Evolutionary conservation across 1,140 invertebrate genomes (phyloP).

Genomic region (Pinna nobilis): DNA sequence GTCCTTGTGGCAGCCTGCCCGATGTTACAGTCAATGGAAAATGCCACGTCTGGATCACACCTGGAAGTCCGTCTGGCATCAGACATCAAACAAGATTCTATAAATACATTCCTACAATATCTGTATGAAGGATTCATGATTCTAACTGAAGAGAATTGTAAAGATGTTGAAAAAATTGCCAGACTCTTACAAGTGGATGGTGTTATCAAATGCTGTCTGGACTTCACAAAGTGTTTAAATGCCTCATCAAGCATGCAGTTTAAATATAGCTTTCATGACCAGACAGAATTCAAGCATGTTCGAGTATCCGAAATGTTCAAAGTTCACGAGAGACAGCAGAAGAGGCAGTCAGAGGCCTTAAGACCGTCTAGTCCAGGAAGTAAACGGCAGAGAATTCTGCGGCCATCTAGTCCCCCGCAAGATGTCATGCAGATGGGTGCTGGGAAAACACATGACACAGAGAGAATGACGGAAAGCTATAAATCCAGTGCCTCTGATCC

Average conservation of each 20-base stretch:
- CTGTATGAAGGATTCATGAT: slow-evolving; percentile 48
- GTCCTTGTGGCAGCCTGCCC: slow-evolving; percentile 46
- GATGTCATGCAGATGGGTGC: not conserved
- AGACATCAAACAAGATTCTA: slow-evolving; percentile 30
- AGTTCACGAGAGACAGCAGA: slow-evolving; percentile 22
- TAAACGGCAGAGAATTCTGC: slow-evolving; percentile 20
- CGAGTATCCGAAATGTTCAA: slow-evolving; percentile 20
- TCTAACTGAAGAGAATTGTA: slow-evolving; percentile 41
- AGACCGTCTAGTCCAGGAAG: slow-evolving; percentile 17
- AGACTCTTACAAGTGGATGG: slow-evolving; percentile 41
- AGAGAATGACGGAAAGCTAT: slow-evolving; percentile 30
- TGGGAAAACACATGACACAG: slow-evolving; percentile 20
- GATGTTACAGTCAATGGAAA: slow-evolving; percentile 42
- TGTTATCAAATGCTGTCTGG: slow-evolving; percentile 42
- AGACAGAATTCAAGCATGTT: slow-evolving; percentile 30
- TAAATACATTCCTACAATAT: slow-evolving; percentile 45
- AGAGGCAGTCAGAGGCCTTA: slow-evolving; percentile 1
- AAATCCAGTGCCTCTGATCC: slow-evolving; percentile 15
- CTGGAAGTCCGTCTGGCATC: slow-evolving; percentile 39
- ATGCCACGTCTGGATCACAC: slow-evolving; percentile 28
- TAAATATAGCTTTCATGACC: slow-evolving; percentile 34
- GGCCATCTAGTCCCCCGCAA: slow-evolving; percentile 17
- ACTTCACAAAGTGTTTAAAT: slow-evolving; percentile 42
- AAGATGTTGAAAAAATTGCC: slow-evolving; percentile 41
- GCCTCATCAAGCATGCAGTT: not conserved